Evolutionary conservation across 2,888 invertebrate species (phyloP).

Genomic region (Junonia oenone): DNA sequence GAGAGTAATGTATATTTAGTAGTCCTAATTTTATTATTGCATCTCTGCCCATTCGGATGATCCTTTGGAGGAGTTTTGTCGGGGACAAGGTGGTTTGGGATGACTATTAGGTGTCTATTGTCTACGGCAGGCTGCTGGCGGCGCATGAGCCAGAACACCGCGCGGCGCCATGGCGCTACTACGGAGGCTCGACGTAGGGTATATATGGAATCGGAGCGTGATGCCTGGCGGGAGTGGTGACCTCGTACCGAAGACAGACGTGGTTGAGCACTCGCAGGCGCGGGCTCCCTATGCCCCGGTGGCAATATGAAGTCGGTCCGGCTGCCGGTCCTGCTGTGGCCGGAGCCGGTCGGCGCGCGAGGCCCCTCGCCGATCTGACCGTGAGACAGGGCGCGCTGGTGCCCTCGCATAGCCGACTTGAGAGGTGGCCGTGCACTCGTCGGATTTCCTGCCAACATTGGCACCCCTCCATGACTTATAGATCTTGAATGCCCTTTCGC

Average conservation of each 20-base stretch:
- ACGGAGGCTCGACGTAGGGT: conserved; percentile 88
- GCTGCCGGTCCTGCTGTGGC: conserved; percentile 90
- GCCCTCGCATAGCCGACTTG: conserved; percentile 86
- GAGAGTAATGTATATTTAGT: conserved; percentile 96
- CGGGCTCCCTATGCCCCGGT: conserved; percentile 88
- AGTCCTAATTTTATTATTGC: conserved; percentile 93
- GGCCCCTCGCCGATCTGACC: conserved; percentile 87
- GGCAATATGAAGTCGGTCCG: conserved; percentile 94
- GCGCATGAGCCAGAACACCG: conserved; percentile 81
- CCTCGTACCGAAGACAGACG: conserved; percentile 70
- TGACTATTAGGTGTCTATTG: conserved; percentile 84
- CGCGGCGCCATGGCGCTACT: conserved; percentile 85
- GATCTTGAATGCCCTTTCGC: conserved; percentile 87
- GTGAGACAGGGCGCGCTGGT: conserved; percentile 92
- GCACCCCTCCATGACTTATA: conserved; percentile 89
- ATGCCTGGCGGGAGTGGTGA: conserved; percentile 91
- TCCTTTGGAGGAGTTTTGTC: conserved; percentile 88
- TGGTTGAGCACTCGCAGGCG: conserved; percentile 61
- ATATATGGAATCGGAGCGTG: conserved; percentile 93
- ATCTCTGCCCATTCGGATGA: conserved; percentile 90
- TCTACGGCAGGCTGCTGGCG: conserved; percentile 82
- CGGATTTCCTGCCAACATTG: conserved; percentile 64
- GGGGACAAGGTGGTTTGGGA: conserved; percentile 92
- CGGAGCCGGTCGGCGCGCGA: conserved; percentile 66
- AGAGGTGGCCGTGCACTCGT: conserved; percentile 83